Evolutionary conservation across 2,113 vertebrate genomes (phyloP).

Genomic region (Eurystomus gularis): DNA sequence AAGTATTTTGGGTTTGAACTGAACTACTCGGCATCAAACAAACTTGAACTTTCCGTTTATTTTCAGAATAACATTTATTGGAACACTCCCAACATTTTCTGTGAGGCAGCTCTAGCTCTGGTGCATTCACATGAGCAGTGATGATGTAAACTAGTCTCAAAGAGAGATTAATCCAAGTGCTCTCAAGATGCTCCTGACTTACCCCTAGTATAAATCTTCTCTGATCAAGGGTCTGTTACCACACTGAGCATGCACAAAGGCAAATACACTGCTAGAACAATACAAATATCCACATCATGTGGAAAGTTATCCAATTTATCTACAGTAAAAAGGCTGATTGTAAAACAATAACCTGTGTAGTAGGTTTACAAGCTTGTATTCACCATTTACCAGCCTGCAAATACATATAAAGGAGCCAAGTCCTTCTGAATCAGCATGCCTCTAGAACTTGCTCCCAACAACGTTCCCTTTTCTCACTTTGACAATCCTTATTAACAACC

Average conservation of each 20-base stretch:
- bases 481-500: conserved; percentile 46
- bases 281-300: not conserved
- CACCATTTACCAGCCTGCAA: not conserved
- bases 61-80: not conserved
- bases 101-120: not conserved
- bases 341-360: not conserved
- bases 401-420: not conserved
- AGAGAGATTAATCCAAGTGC: not conserved
- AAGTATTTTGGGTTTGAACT: not conserved
- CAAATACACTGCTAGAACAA: not conserved
- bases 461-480: conserved; percentile 20
- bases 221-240: not conserved
- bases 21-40: not conserved
- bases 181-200: not conserved
- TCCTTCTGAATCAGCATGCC: not conserved
- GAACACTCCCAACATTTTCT: fast-evolving
- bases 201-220: not conserved
- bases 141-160: not conserved
- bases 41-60: not conserved
- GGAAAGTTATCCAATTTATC: not conserved
- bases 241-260: not conserved
- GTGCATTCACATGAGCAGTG: not conserved
- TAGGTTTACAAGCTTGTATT: not conserved
- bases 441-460: conserved; percentile 37
- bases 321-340: not conserved